Conservation (phyloP, 2,113 vertebrate species). For the cat (Felis catus) region DNA sequence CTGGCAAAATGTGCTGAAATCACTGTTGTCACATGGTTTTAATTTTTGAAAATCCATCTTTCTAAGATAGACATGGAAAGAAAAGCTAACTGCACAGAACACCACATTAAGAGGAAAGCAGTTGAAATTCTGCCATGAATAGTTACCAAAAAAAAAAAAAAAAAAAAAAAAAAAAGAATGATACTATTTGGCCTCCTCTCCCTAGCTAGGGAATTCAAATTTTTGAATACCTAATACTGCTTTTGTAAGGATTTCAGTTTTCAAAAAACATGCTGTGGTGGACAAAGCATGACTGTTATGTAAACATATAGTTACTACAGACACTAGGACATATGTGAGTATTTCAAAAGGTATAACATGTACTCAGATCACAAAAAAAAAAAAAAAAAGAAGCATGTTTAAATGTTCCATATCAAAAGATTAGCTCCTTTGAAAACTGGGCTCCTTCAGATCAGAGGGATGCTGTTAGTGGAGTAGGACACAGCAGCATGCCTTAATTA, state of each 20-base stretch:
- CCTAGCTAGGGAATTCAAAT: slow-evolving; percentile 81
- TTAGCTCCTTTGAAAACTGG: neutral
- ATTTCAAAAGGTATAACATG: slow-evolving; percentile 71
- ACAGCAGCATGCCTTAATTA: neutral
- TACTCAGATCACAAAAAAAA: neutral
- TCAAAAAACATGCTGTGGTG: slow-evolving; percentile 68
- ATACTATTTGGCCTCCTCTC: slow-evolving; percentile 79
- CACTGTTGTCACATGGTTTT: slow-evolving; percentile 79
- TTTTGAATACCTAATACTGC: slow-evolving; percentile 75
- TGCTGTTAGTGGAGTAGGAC: neutral
- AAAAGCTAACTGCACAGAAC: slow-evolving; percentile 70
- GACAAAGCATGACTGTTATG: slow-evolving; percentile 76
- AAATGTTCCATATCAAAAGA: neutral
- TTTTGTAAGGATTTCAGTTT: slow-evolving; percentile 73
- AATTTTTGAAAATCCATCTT: slow-evolving; percentile 82
- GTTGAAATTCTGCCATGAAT: slow-evolving; percentile 85
- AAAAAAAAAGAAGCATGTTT: neutral
- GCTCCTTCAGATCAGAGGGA: neutral
- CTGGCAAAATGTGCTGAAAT: slow-evolving; percentile 73
- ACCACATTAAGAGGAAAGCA: slow-evolving; percentile 79
- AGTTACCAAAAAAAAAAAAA: slow-evolving; percentile 77
- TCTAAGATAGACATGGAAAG: slow-evolving; percentile 79
- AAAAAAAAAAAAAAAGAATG: slow-evolving; percentile 70
- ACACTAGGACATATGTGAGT: slow-evolving; percentile 60
- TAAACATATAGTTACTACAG: slow-evolving; percentile 82